Conservation (phyloP, 2,888 invertebrate species). For the Halictus ligatus region DNA sequence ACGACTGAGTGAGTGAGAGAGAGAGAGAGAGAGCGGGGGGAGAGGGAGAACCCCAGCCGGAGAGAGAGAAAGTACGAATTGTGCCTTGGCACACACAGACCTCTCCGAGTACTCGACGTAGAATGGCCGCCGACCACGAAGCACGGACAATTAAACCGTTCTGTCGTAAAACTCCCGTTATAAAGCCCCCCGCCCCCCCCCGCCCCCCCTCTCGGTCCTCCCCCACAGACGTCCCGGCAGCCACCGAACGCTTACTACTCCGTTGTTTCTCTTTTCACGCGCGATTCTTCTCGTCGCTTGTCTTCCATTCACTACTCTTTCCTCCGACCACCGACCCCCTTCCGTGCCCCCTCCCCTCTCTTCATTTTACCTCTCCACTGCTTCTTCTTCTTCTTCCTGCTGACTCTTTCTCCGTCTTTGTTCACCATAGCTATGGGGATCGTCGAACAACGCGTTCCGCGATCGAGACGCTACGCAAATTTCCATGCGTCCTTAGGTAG, state of each 20-base stretch:
- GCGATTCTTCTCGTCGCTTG: conserved; percentile 68
- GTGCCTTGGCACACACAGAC: conserved; percentile 64
- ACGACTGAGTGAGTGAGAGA: neutral
- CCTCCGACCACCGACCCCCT: neutral
- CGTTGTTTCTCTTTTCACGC: conserved; percentile 61
- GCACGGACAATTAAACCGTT: conserved; percentile 76
- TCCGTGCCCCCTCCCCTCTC: neutral
- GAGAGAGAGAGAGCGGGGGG: too few species aligned
- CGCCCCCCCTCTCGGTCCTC: too few species aligned
- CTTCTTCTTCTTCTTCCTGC: neutral
- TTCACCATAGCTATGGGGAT: neutral
- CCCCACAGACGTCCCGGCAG: conserved; percentile 9
- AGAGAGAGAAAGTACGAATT: conserved; percentile 62
- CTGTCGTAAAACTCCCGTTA: conserved; percentile 72
- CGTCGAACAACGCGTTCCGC: conserved; percentile 20
- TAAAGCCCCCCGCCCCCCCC: conserved; percentile 54
- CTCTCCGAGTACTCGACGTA: conserved; percentile 62
- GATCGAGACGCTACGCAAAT: neutral
- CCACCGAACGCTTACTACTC: conserved; percentile 54
- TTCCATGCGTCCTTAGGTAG: neutral
- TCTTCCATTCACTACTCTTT: conserved; percentile 65
- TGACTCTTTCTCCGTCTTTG: neutral
- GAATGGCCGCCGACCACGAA: conserved; percentile 71
- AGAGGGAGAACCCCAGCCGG: neutral
- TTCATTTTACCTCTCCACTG: neutral